Percentiles rank a stretch among this genome's conserved stretches.
Evolutionary conservation across 1,140 invertebrate species (phyloP).

Genomic region (Drosophila triauraria): DNA sequence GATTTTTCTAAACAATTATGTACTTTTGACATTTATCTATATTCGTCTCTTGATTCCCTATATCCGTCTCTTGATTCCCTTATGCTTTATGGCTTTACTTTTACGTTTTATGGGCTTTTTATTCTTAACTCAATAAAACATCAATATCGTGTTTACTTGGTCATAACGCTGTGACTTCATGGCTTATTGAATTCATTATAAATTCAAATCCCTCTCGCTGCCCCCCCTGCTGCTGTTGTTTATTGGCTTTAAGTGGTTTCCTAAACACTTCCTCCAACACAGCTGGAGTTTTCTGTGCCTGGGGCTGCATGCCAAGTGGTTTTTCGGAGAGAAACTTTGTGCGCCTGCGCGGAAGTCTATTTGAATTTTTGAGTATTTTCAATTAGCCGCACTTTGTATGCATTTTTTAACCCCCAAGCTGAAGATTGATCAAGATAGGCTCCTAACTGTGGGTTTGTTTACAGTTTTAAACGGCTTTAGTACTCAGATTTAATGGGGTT

Average conservation of each 20-base stretch:
- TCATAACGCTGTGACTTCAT: conserved; percentile 37
- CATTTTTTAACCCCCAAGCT: conserved; percentile 11
- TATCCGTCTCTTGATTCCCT: conserved; percentile 1
- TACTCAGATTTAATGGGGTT: not conserved
- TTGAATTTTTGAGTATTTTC: conserved; percentile 29
- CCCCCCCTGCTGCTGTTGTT: not conserved
- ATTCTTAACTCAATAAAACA: conserved; percentile 15
- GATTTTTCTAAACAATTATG: not conserved
- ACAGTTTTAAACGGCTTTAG: conserved; percentile 10
- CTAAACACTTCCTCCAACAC: conserved; percentile 59
- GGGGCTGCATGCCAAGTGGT: conserved; percentile 48
- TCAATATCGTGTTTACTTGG: conserved; percentile 29
- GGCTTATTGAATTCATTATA: conserved; percentile 42
- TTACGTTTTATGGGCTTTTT: conserved; percentile 19
- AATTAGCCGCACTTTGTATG: conserved; percentile 47
- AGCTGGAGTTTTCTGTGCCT: conserved; percentile 38
- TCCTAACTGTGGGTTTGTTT: conserved; percentile 5
- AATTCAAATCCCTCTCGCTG: conserved; percentile 23
- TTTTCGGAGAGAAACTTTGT: conserved; percentile 23
- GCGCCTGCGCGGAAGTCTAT: conserved; percentile 67
- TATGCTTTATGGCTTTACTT: not conserved
- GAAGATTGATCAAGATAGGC: conserved; percentile 18
- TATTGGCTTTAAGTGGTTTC: conserved; percentile 40
- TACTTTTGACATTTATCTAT: conserved; percentile 2
- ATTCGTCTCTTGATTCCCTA: not conserved